A percentile compares a stretch with the other conserved stretches of the same genome.
These are phyloP conservation scores for Napeogenes sylphis DNA, from an alignment of 2,888 invertebrate species.

Conservation along the genomic window DNA sequence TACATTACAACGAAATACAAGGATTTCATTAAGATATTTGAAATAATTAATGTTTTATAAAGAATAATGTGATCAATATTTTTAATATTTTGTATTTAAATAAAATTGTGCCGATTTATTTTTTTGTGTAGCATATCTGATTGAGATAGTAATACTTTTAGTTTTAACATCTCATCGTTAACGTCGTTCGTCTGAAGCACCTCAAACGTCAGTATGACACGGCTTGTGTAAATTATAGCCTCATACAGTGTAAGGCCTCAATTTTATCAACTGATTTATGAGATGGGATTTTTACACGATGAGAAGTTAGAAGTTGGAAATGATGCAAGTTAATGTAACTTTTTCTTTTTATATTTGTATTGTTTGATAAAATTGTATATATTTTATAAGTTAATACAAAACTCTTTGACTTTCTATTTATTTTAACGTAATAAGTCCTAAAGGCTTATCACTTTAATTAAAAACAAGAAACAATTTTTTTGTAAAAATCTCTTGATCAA, in stretches of 20 bases:
- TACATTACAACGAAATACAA: no score
- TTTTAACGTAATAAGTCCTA: background rate
- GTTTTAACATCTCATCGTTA: background rate
- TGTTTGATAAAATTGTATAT: no score
- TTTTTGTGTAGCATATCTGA: no score
- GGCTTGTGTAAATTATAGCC: conserved; percentile 12
- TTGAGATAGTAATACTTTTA: background rate
- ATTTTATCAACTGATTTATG: conserved; percentile 23
- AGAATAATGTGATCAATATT: no score
- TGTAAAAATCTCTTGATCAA: background rate
- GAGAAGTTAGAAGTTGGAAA: background rate
- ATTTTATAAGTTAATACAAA: no score
- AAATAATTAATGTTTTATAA: no score
- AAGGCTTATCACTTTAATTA: background rate
- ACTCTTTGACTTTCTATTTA: background rate
- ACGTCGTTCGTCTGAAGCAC: conserved; percentile 1
- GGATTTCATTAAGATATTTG: no score
- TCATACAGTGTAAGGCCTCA: conserved; percentile 10
- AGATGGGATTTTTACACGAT: conserved; percentile 8
- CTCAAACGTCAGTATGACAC: conserved; percentile 6
- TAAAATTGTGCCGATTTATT: no score
- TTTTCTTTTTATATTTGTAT: no score
- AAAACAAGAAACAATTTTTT: background rate
- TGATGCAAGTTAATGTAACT: background rate
- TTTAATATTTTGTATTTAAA: no score